Evolutionary conservation across 2,113 vertebrate species (phyloP).

Genomic region (Aythya baeri): DNA sequence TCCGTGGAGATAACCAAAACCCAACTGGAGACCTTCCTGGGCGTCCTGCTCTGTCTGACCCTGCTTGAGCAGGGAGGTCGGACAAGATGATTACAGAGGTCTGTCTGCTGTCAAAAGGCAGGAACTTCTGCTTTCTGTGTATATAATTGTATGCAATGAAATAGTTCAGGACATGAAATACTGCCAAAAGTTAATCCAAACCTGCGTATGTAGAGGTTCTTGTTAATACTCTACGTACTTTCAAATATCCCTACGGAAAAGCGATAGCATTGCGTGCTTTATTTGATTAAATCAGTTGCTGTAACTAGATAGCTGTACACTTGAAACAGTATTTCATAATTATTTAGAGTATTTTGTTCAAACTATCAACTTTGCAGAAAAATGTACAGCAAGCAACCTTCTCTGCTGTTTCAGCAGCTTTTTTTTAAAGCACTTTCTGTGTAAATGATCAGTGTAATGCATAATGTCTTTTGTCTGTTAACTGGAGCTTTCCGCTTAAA

Average conservation of each 20-base stretch:
- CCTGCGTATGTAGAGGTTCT: background rate
- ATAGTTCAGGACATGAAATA: background rate
- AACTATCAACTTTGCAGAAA: constrained; percentile 50
- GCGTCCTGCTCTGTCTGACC: background rate
- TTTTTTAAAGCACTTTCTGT: constrained; percentile 20
- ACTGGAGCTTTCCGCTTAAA: background rate
- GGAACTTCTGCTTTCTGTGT: background rate
- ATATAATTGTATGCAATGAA: background rate
- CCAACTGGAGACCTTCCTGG: background rate
- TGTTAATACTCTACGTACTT: constrained; percentile 8
- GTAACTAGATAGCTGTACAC: background rate
- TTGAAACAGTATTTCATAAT: constrained; percentile 57
- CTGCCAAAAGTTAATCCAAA: background rate
- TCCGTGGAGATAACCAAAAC: background rate
- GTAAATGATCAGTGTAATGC: constrained; percentile 24
- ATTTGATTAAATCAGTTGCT: constrained; percentile 35
- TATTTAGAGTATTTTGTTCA: constrained; percentile 63
- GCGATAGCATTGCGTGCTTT: background rate
- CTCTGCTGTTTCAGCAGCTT: constrained; percentile 65
- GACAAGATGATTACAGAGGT: background rate
- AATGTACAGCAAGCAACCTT: constrained; percentile 55
- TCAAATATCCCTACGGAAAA: background rate
- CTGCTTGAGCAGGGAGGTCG: background rate
- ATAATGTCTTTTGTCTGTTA: background rate
- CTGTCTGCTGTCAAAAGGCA: background rate